A percentile compares a stretch with the other conserved stretches of the same genome.
phyloP scores from a whole-genome alignment of 2,113 vertebrate genomes.

The Corvus cornix region DNA sequence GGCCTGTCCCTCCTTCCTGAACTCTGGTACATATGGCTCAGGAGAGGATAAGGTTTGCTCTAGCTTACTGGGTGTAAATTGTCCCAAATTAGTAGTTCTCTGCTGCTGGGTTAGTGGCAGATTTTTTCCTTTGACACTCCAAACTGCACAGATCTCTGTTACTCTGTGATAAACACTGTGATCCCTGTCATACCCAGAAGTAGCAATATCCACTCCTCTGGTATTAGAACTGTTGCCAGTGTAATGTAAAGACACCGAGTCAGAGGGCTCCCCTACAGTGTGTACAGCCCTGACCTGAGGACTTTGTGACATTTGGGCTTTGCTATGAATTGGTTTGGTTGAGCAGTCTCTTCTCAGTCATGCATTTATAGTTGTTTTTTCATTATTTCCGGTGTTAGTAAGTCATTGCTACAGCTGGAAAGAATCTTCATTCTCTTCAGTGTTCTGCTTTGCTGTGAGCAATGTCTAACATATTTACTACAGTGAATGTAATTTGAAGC shows the following conservation, averaged over 20 bases:
- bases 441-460: neutral
- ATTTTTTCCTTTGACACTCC: neutral
- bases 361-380: neutral
- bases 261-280: neutral
- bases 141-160: neutral
- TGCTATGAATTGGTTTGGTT: neutral
- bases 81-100: neutral
- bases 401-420: neutral
- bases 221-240: neutral
- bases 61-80: neutral
- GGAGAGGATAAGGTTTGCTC: accelerated
- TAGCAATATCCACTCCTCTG: neutral
- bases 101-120: neutral
- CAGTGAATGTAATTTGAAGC: neutral
- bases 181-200: neutral
- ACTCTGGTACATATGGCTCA: neutral
- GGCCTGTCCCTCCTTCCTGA: neutral
- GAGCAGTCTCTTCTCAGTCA: neutral
- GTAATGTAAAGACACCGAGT: neutral
- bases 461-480: neutral
- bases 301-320: neutral
- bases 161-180: neutral
- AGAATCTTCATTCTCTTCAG: neutral
- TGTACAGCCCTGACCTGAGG: neutral
- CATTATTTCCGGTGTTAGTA: neutral